Evolutionary conservation across 2,797 vertebrate species (phyloP).

Genomic region (Schizothorax lantsangensis): DNA sequence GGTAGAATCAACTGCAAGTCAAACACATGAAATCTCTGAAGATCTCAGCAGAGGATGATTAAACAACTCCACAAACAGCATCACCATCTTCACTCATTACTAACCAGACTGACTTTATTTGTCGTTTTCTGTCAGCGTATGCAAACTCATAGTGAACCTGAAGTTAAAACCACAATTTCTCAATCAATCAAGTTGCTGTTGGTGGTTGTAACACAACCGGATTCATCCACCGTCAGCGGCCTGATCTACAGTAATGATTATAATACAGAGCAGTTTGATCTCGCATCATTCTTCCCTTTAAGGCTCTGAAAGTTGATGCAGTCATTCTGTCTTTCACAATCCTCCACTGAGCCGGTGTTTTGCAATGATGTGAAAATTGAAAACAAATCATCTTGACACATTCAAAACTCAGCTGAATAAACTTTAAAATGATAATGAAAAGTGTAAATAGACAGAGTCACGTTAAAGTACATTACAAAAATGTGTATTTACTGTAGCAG

Average conservation of each 20-base stretch:
- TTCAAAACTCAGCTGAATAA: neutral
- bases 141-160: neutral
- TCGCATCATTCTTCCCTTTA: neutral
- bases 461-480: neutral
- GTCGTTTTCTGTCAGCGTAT: neutral
- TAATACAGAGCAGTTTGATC: neutral
- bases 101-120: too few relatives aligned
- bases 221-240: neutral
- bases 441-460: neutral
- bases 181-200: neutral
- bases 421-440: neutral
- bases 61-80: too few relatives aligned
- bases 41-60: too few relatives aligned
- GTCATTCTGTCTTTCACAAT: neutral
- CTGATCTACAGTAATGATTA: neutral
- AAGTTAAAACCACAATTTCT: conserved; percentile 25
- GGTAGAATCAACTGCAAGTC: too few relatives aligned
- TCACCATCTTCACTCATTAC: too few relatives aligned
- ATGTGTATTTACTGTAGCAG: neutral
- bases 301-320: neutral
- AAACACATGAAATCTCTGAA: too few relatives aligned
- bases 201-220: neutral
- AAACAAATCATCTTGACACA: neutral
- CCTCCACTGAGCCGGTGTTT: neutral
- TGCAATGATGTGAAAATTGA: neutral